phyloP scores from a whole-genome alignment of 2,797 vertebrate genomes.

The Lagodon rhomboides region DNA sequence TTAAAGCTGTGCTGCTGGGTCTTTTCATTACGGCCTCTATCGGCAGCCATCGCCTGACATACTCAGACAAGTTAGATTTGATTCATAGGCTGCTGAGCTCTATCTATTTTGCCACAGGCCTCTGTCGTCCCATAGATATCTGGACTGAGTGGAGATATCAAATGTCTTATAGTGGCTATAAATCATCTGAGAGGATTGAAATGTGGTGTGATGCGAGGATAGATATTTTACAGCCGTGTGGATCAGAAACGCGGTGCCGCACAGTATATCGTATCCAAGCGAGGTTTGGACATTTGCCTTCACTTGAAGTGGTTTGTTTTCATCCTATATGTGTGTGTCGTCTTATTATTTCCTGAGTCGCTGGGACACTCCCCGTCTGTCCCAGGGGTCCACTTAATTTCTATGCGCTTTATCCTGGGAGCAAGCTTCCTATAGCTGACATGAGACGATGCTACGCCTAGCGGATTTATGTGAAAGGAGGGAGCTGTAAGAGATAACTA shows the following conservation, averaged over 20 bases:
- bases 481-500: not conserved
- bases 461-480: not conserved
- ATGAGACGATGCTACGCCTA: not conserved
- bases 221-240: conserved; percentile 40
- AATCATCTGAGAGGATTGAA: conserved; percentile 68
- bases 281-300: conserved; percentile 18
- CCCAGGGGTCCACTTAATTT: conserved; percentile 27
- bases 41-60: conserved; percentile 65
- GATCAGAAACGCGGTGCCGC: conserved; percentile 17
- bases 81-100: conserved; percentile 73
- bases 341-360: conserved; percentile 49
- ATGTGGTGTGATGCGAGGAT: conserved; percentile 45
- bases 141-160: conserved; percentile 64
- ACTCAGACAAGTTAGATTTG: conserved; percentile 70
- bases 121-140: conserved; percentile 63
- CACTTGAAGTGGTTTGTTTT: conserved; percentile 43
- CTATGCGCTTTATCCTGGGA: conserved; percentile 23
- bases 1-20: conserved; percentile 25
- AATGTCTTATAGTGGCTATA: conserved; percentile 62
- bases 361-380: conserved; percentile 24
- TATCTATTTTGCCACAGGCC: conserved; percentile 65
- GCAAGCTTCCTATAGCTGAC: conserved; percentile 15
- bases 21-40: conserved; percentile 67
- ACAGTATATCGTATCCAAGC: conserved; percentile 1
- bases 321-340: conserved; percentile 36